Conservation (phyloP, 2,113 vertebrate genomes). For the Ceyx cyanopectus region DNA sequence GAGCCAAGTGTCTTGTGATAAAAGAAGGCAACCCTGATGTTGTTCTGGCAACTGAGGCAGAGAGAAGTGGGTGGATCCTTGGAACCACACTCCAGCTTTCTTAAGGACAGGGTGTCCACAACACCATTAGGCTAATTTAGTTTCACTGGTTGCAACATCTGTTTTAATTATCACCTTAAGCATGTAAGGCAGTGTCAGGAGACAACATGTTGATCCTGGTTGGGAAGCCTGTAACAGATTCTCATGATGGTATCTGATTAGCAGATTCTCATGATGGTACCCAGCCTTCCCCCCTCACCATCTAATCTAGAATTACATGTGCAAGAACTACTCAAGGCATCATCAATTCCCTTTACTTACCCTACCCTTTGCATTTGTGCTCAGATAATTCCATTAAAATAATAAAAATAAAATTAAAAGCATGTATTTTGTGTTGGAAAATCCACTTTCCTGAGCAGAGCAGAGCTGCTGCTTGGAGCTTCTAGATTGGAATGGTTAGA, state of each 20-base stretch:
- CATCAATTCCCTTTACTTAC: background rate
- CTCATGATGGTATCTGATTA: too few species aligned
- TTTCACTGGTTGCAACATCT: background rate
- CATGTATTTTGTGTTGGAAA: background rate
- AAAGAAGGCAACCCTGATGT: background rate
- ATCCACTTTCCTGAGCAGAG: background rate
- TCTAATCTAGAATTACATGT: background rate
- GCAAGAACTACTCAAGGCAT: background rate
- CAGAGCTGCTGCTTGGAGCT: background rate
- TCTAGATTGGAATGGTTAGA: background rate
- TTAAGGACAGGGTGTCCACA: background rate
- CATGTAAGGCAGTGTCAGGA: background rate
- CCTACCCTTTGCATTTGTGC: background rate
- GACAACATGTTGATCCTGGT: background rate
- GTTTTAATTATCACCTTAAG: background rate
- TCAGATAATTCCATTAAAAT: background rate
- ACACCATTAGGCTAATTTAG: background rate
- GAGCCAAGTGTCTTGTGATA: background rate
- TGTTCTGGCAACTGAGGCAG: background rate
- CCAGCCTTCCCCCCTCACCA: accelerated
- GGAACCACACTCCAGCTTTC: background rate
- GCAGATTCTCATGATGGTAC: background rate
- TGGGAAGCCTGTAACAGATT: background rate
- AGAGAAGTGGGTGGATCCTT: background rate
- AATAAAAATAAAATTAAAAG: background rate